Evolutionary conservation across 2,113 vertebrate species (phyloP), one percentile per base, ranked within the genome.

Genomic region (Cichladusa arquata): DNA sequence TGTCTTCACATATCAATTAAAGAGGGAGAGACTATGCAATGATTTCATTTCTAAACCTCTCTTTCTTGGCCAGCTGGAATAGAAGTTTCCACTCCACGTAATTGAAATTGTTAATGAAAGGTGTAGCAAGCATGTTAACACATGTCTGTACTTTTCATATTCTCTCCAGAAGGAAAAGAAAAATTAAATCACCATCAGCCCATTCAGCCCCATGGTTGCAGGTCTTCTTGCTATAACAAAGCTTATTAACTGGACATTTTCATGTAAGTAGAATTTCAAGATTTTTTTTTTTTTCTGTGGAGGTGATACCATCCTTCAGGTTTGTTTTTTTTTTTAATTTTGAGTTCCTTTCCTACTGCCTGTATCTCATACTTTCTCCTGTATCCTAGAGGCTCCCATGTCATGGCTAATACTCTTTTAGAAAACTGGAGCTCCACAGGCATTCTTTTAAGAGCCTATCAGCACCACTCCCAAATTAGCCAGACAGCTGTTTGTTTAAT

Each of bases 1-100:
- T 93, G 89, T 96, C 92, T 83, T 92, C 90, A 83, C 58, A 2
- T 72, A 65, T n/a, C 90, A 93, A 53, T 96, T 94, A 86, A 95
- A 88, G 86, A 92, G 42, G 56, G 81, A 86, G 58, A 81, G 51
- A 60, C 82, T 71, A 19, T 42, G 67, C 18, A 40, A 85, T 29
- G 51, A 8, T 70, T 62, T 51, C 26, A 79, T 79, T 92, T 77
- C 79, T 61, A 90, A 83, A 62, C 24, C 82, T 83, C 19, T 44
- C 62, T 87, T 88, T 94, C 85, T 79, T 78, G 65, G 70, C 77
- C 88, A 93, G 53, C 86, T 96, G 83, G 66, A 89, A 74, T 23
- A 81, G 45, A 90, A 73, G 28, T 86, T 71, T 74, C 77, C 54
- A 93, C 36, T 74, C 77, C 54, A 93, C 36, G 62, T 70, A 62